Conservation (phyloP, 1,140 invertebrate species). For the Lepeophtheirus salmonis region DNA sequence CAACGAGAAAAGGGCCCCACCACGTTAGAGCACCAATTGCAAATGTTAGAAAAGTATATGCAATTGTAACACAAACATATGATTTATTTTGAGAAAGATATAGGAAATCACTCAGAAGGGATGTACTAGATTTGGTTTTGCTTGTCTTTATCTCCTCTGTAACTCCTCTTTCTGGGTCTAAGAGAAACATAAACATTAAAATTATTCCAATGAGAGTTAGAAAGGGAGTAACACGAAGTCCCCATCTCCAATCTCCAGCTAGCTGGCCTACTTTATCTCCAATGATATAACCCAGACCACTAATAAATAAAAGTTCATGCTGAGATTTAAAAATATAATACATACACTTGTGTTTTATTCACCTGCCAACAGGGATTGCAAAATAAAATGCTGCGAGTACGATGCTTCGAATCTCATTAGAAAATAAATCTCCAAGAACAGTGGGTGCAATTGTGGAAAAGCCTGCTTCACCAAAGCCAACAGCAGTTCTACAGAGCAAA, state of each 20-base stretch:
- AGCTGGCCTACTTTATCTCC: conserved; percentile 49
- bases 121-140: background rate
- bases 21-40: conserved; percentile 88
- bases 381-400: conserved; percentile 97
- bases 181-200: conserved; percentile 55
- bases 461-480: conserved; percentile 94
- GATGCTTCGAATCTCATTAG: conserved; percentile 61
- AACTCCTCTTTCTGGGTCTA: conserved; percentile 65
- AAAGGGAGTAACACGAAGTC: conserved; percentile 68
- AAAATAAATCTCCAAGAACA: conserved; percentile 91
- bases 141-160: background rate
- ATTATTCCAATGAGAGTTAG: conserved; percentile 63
- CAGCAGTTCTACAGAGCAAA: conserved; percentile 65
- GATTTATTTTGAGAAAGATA: conserved; percentile 43
- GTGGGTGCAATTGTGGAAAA: conserved; percentile 98
- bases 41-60: conserved; percentile 92
- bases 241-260: conserved; percentile 63
- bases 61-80: conserved; percentile 75
- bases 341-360: background rate
- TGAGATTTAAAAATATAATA: background rate
- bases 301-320: conserved; percentile 25
- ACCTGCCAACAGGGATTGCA: conserved; percentile 96
- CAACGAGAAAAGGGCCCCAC: conserved; percentile 81
- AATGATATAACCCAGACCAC: conserved; percentile 78
- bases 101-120: background rate